phyloP scores from a whole-genome alignment of 2,888 invertebrate genomes.

The Sarcophaga carnaria region DNA sequence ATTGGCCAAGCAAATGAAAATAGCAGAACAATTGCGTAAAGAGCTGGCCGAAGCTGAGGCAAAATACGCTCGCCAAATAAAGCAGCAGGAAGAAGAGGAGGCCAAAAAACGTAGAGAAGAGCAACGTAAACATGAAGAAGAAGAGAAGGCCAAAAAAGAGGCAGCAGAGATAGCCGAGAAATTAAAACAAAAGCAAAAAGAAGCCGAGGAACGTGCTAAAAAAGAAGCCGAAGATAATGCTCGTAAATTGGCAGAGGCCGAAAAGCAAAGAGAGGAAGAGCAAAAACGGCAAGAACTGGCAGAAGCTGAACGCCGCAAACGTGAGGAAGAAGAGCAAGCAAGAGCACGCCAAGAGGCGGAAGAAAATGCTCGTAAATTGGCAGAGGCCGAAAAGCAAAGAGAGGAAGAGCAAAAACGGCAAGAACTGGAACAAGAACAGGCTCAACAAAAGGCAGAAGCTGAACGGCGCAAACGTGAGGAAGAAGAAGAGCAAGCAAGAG shows the following conservation, averaged over 20 bases:
- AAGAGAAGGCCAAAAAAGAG: slow-evolving; percentile 65
- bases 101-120: slow-evolving; percentile 68
- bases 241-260: slow-evolving; percentile 58
- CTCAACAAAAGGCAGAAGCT: slow-evolving; percentile 47
- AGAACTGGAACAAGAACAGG: slow-evolving; percentile 50
- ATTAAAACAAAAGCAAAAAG: slow-evolving; percentile 56
- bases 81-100: slow-evolving; percentile 62
- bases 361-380: slow-evolving; percentile 53
- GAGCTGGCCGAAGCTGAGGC: slow-evolving; percentile 77
- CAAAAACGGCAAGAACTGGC: slow-evolving; percentile 52
- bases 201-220: slow-evolving; percentile 49
- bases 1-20: slow-evolving; percentile 75
- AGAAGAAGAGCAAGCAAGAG: slow-evolving; percentile 56
- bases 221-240: slow-evolving; percentile 65
- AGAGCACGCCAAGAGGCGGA: slow-evolving; percentile 58
- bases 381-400: slow-evolving; percentile 64
- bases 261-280: slow-evolving; percentile 62
- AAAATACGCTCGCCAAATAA: slow-evolving; percentile 72
- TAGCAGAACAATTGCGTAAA: slow-evolving; percentile 76
- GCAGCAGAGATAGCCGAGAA: slow-evolving; percentile 64
- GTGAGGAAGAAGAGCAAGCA: slow-evolving; percentile 52
- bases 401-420: slow-evolving; percentile 56
- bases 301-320: slow-evolving; percentile 62
- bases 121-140: slow-evolving; percentile 54
- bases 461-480: slow-evolving; percentile 64